phyloP scores from a whole-genome alignment of 1,140 invertebrate species.

The Chrysomallon squamiferum region DNA sequence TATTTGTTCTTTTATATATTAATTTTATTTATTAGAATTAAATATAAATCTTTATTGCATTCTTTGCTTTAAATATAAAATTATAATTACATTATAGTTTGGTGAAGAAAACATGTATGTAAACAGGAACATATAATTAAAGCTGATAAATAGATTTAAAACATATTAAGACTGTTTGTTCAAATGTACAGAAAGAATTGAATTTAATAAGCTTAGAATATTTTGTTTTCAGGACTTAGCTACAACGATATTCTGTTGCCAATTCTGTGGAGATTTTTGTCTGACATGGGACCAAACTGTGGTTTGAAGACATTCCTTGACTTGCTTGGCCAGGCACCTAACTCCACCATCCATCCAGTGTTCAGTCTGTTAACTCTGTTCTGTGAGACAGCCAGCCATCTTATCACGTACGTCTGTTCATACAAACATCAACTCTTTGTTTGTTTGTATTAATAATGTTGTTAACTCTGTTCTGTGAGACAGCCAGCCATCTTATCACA shows the following conservation, averaged over 20 bases:
- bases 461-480: slow-evolving; percentile 92
- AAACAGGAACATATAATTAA: no score
- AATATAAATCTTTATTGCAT: no score
- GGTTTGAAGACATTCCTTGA: slow-evolving; percentile 90
- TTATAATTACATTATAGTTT: no score
- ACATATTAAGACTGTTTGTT: no score
- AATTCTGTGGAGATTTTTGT: slow-evolving; percentile 90
- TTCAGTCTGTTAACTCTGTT: slow-evolving; percentile 84
- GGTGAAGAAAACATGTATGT: no score
- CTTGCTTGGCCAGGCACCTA: slow-evolving; percentile 79
- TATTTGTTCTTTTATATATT: no score
- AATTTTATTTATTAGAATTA: no score
- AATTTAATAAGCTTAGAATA: no score
- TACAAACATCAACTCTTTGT: no score
- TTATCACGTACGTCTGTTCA: slow-evolving; percentile 84
- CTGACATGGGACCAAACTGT: slow-evolving; percentile 84
- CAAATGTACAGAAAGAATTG: no score
- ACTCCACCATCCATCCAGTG: slow-evolving; percentile 70
- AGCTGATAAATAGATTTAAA: no score
- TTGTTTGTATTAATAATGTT: slow-evolving; percentile 59
- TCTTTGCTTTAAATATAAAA: no score
- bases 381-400: slow-evolving; percentile 95
- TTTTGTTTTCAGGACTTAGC: slow-evolving; percentile 83
- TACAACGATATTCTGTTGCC: slow-evolving; percentile 91
- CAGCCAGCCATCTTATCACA: slow-evolving; percentile 97